These are phyloP conservation scores for Melanchra persicariae DNA, from an alignment of 2,888 invertebrate species.

Conservation along the genomic window DNA sequence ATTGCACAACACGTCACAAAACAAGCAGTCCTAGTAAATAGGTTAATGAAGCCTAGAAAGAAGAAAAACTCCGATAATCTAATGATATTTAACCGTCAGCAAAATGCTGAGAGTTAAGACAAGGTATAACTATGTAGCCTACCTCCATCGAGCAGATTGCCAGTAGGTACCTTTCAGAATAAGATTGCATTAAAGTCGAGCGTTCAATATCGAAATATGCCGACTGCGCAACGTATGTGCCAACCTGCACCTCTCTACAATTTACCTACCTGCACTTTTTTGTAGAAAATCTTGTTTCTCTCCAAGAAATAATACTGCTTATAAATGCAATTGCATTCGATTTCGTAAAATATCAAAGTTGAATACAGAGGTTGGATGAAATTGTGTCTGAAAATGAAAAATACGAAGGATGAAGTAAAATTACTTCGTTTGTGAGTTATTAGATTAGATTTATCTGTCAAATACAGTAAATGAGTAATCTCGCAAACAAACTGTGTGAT, in stretches of 20 bases:
- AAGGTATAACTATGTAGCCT: conserved; percentile 17
- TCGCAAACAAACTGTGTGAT: not conserved
- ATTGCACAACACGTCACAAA: too few relatives aligned
- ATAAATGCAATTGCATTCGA: conserved; percentile 47
- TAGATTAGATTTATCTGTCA: conserved; percentile 13
- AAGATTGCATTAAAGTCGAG: conserved; percentile 80
- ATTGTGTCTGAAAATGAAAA: conserved; percentile 30
- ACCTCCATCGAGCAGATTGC: conserved; percentile 74
- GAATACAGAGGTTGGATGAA: conserved; percentile 19
- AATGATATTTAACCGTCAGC: conserved; percentile 21
- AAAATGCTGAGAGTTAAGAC: conserved; percentile 23
- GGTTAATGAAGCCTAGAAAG: conserved; percentile 2
- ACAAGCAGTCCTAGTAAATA: not conserved
- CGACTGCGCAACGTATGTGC: conserved; percentile 77
- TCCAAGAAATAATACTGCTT: conserved; percentile 40
- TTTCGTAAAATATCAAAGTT: conserved; percentile 55
- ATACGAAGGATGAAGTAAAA: conserved; percentile 17
- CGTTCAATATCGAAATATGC: conserved; percentile 83
- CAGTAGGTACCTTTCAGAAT: conserved; percentile 69
- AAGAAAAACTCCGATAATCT: conserved; percentile 15
- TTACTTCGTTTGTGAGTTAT: conserved; percentile 16
- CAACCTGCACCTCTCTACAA: conserved; percentile 68
- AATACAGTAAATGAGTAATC: conserved; percentile 3
- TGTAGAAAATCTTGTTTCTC: conserved; percentile 41
- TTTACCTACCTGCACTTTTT: conserved; percentile 56